Conservation (phyloP, 2,888 invertebrate genomes). For the Tholera decimalis region DNA sequence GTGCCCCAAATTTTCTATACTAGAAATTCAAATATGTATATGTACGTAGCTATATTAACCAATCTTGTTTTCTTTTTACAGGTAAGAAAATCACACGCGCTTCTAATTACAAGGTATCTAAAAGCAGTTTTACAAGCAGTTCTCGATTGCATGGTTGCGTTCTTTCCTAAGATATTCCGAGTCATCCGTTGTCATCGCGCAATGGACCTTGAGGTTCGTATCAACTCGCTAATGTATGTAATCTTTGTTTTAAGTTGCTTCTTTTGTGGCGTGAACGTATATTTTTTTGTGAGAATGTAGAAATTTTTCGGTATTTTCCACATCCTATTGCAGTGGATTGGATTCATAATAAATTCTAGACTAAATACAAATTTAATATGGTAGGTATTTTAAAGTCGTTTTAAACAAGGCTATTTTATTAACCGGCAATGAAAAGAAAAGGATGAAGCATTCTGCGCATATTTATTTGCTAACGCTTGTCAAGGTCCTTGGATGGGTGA, state of each 20-base stretch:
- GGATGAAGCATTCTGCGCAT: background rate
- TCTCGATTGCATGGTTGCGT: slow-evolving; percentile 43
- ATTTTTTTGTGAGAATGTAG: slow-evolving; percentile 28
- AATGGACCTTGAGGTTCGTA: slow-evolving; percentile 69
- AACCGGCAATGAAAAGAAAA: background rate
- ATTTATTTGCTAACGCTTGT: background rate
- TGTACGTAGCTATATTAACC: slow-evolving; percentile 30
- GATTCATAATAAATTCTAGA: slow-evolving; percentile 9
- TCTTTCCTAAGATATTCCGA: slow-evolving; percentile 58
- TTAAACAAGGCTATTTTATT: background rate
- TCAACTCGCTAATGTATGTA: slow-evolving; percentile 44
- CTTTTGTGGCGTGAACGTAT: slow-evolving; percentile 27
- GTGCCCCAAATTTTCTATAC: too few species aligned
- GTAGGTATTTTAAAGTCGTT: too few species aligned
- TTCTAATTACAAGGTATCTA: slow-evolving; percentile 30
- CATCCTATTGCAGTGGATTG: slow-evolving; percentile 14
- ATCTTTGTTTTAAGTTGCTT: slow-evolving; percentile 31
- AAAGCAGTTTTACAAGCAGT: slow-evolving; percentile 14
- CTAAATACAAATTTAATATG: too few species aligned
- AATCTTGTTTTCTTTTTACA: slow-evolving; percentile 29
- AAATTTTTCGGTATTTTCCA: slow-evolving; percentile 34
- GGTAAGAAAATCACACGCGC: slow-evolving; percentile 42
- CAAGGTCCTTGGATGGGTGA: too few species aligned
- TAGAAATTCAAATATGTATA: too few species aligned
- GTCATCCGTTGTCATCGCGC: slow-evolving; percentile 54